Evolutionary conservation across 2,888 invertebrate species (phyloP).

Genomic region (Cyrtodaria siliqua): DNA sequence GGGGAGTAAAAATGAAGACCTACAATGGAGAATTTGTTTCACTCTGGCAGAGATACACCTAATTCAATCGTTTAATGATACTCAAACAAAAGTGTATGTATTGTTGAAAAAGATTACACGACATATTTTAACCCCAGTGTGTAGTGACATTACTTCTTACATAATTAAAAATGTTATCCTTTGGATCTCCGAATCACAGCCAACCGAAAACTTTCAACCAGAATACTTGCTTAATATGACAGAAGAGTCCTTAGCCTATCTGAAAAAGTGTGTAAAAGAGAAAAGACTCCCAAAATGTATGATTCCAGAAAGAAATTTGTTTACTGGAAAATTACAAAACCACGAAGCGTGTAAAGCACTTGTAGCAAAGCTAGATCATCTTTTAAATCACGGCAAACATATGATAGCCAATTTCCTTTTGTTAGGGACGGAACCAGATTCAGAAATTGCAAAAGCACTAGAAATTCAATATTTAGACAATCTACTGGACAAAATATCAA

Average conservation of each 20-base stretch:
- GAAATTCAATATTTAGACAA: too few species aligned
- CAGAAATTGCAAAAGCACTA: too few species aligned
- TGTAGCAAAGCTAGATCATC: too few species aligned
- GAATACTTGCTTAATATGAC: constrained; percentile 2
- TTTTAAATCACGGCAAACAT: too few species aligned
- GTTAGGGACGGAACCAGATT: too few species aligned
- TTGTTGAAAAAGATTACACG: constrained; percentile 20
- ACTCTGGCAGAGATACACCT: constrained; percentile 24
- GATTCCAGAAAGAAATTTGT: constrained; percentile 25
- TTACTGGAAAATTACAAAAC: constrained; percentile 6
- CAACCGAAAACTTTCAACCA: background rate
- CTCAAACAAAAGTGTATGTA: constrained; percentile 27
- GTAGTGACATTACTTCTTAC: constrained; percentile 17
- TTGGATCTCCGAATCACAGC: constrained; percentile 18
- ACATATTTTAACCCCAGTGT: constrained; percentile 4
- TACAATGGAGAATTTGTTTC: constrained; percentile 32
- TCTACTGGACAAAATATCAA: too few species aligned
- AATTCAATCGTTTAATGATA: constrained; percentile 20
- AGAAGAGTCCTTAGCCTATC: background rate
- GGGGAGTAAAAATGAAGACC: background rate
- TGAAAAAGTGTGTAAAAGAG: constrained; percentile 5
- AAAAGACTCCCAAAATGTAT: constrained; percentile 20
- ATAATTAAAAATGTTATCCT: constrained; percentile 31
- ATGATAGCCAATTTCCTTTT: too few species aligned
- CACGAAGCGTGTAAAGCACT: too few species aligned